Evolutionary conservation across 1,140 invertebrate species (phyloP), one percentile per base, ranked within the genome.

Genomic region (Penaeus japonicus): DNA sequence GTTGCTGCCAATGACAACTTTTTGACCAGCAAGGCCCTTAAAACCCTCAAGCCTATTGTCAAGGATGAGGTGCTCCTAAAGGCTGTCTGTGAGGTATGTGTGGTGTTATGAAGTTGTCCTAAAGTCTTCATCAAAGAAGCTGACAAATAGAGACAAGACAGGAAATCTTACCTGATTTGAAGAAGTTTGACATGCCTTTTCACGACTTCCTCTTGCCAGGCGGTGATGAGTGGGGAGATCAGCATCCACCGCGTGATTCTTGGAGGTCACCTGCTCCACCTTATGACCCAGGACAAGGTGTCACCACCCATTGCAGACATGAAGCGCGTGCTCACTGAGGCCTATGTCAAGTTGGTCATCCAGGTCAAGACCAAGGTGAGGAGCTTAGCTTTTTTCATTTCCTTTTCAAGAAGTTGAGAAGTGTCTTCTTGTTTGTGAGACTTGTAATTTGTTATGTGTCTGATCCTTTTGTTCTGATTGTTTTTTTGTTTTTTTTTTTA

Each of bases 291-390:
- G 82, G 53, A 53, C 17, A 88, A 87, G n/a, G 15, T 87, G 22
- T 53, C 82, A 0, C 27, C 55, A 2, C 85, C 89, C 7, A 22
- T 83, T 20, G 84, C 77, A 17, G 89, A 78, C 77, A 62, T 87
- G 35, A 90, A 84, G 73, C 55, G 62, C 17, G 53, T 57, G 30
- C 87, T 87, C 39, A 85, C 77, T 1, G 73, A 87, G 77, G 70
- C 85, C 20, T 90, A 90, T 59, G 85, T 89, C 32, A 89, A 89
- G 70, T 73, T 81, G 30, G 65, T 89, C 54, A 85, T 89, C n/a
- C 87, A 89, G 65, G 70, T 88, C 15, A 87, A 87, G 73, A 85
- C 70, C n/a, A 89, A 89, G 85, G 89, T 89, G 55, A 59, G 55
- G 39, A 0, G 2, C 7, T 47, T 0, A 12, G 35, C 35, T 39